Conservation (phyloP, 2,797 vertebrate genomes). For the Adelosebastes latens region DNA sequence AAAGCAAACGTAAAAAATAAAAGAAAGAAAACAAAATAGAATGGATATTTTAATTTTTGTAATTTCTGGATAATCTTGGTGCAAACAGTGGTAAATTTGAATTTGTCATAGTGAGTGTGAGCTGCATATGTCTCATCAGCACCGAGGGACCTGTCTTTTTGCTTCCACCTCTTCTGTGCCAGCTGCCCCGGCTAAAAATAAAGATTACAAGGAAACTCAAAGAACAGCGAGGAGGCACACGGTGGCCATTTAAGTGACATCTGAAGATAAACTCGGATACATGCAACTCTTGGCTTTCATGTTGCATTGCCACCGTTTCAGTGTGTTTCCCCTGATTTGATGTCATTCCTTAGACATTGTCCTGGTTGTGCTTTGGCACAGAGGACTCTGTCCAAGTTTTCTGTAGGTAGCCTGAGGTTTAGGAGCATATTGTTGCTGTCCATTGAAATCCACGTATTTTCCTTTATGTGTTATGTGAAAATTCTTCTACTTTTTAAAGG, state of each 20-base stretch:
- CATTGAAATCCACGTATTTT: background rate
- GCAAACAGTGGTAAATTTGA: background rate
- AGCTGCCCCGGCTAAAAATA: constrained; percentile 78
- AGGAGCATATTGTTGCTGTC: background rate
- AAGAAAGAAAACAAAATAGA: background rate
- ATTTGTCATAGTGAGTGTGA: background rate
- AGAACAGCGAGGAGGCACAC: constrained; percentile 19
- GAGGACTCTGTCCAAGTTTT: background rate
- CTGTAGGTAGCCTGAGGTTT: background rate
- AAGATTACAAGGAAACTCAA: constrained; percentile 55
- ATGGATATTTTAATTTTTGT: background rate
- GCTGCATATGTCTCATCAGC: constrained; percentile 8
- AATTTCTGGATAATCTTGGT: background rate
- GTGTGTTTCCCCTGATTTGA: background rate
- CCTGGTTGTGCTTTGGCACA: background rate
- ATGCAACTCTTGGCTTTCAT: background rate
- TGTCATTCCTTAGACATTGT: background rate
- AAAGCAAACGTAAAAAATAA: background rate
- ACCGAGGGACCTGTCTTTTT: constrained; percentile 30
- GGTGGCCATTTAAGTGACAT: constrained; percentile 14
- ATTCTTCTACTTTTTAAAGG: background rate
- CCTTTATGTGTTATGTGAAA: background rate
- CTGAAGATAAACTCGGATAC: constrained; percentile 24
- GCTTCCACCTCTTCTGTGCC: constrained; percentile 39
- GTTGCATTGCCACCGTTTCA: background rate